Percentiles rank a stretch among this genome's conserved stretches.
phyloP scores from a whole-genome alignment of 2,113 vertebrate genomes.

The Neogale vison region DNA sequence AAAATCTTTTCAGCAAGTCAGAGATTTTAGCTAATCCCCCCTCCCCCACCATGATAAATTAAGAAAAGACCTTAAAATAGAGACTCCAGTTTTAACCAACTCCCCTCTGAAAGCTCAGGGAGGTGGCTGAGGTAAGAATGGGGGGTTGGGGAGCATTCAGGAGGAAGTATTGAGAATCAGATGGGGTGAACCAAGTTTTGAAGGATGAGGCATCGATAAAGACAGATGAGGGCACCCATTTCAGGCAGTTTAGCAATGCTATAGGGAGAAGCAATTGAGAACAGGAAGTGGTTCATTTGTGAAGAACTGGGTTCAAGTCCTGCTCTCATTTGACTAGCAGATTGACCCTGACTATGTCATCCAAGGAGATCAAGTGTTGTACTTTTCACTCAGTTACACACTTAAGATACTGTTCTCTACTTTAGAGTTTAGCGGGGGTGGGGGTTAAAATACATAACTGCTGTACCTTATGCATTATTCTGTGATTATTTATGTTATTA shows the following conservation, averaged over 20 bases:
- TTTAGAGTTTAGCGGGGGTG: neutral
- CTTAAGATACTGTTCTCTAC: neutral
- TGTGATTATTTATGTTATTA: neutral
- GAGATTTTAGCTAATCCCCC: neutral
- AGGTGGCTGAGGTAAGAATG: neutral
- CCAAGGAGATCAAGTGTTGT: neutral
- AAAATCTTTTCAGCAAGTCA: neutral
- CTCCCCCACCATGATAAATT: neutral
- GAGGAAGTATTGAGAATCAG: neutral
- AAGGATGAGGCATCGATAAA: neutral
- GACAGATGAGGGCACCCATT: neutral
- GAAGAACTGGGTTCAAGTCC: neutral
- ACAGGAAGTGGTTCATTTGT: neutral
- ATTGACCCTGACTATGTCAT: neutral
- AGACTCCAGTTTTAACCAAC: neutral
- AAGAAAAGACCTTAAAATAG: neutral
- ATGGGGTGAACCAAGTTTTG: neutral
- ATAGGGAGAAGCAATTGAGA: neutral
- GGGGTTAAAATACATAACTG: neutral
- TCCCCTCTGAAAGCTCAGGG: neutral
- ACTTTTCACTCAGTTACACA: neutral
- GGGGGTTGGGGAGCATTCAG: neutral
- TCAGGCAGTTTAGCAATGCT: no score
- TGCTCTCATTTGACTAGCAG: neutral
- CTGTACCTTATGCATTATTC: neutral